Percentiles rank a stretch among this genome's conserved stretches.
phyloP scores from a whole-genome alignment of 2,797 vertebrate genomes.

The Dallia pectoralis region DNA sequence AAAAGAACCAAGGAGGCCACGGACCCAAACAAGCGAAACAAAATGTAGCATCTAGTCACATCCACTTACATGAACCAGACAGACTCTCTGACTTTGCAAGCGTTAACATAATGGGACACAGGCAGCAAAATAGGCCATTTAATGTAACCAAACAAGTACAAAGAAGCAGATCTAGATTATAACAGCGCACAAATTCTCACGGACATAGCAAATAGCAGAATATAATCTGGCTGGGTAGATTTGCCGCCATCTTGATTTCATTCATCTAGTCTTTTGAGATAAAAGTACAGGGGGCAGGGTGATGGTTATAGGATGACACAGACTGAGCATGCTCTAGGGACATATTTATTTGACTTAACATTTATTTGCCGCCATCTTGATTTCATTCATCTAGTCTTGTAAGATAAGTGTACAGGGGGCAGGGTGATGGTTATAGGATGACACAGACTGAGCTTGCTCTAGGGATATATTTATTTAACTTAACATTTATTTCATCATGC shows the following conservation, averaged over 20 bases:
- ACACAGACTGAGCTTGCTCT: background rate
- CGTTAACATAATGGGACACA: background rate
- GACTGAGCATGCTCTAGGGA: background rate
- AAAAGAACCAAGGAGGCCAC: too few relatives aligned
- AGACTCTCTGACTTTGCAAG: background rate
- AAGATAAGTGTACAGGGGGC: too few relatives aligned
- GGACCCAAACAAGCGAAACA: background rate
- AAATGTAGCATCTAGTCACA: background rate
- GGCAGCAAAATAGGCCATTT: background rate
- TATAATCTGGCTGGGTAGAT: too few relatives aligned
- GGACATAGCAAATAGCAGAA: too few relatives aligned
- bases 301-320: background rate
- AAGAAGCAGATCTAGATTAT: background rate
- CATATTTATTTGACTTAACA: too few relatives aligned
- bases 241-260: too few relatives aligned
- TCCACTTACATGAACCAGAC: background rate
- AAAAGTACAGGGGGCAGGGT: background rate
- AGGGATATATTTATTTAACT: background rate
- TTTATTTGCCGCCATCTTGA: too few relatives aligned
- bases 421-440: background rate
- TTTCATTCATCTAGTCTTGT: too few relatives aligned
- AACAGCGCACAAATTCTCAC: too few relatives aligned
- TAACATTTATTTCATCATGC: too few relatives aligned
- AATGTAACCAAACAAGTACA: background rate
- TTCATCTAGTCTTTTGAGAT: too few relatives aligned